Percentiles rank a stretch among this genome's conserved stretches.
Conservation (phyloP, 2,888 invertebrate genomes). For the Marasmarcha lunaedactyla region DNA sequence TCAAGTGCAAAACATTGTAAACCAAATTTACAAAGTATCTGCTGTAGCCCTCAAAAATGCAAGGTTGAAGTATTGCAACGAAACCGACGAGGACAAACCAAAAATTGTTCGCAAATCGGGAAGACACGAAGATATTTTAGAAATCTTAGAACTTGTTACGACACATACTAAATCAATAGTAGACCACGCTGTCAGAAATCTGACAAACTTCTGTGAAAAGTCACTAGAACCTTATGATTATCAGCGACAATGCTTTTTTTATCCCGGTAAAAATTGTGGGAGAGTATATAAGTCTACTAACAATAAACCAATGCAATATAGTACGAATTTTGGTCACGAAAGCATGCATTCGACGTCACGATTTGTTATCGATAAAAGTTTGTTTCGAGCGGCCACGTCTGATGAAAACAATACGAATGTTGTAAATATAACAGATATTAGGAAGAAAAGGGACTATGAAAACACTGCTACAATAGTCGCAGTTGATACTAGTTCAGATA, state of each 20-base stretch:
- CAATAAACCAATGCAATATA: too few species aligned
- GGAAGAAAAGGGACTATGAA: too few species aligned
- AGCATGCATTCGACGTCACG: too few species aligned
- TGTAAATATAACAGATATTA: too few species aligned
- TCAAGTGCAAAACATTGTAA: constrained; percentile 29
- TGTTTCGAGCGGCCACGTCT: too few species aligned
- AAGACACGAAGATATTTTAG: constrained; percentile 21
- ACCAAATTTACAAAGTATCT: constrained; percentile 29
- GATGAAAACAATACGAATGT: too few species aligned
- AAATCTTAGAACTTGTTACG: constrained; percentile 25
- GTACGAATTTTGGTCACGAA: too few species aligned
- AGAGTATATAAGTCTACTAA: too few species aligned
- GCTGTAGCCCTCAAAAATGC: constrained; percentile 29
- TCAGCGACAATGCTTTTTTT: constrained; percentile 14
- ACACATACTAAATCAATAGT: constrained; percentile 27
- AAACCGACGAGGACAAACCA: constrained; percentile 10
- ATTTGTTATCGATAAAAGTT: too few species aligned
- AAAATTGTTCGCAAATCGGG: constrained; percentile 7
- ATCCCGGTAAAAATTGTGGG: too few species aligned
- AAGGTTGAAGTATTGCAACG: constrained; percentile 33
- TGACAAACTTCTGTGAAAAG: constrained; percentile 31
- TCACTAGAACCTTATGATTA: constrained; percentile 25
- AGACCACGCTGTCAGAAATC: constrained; percentile 24
- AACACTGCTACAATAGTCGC: too few species aligned
- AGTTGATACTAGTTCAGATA: too few species aligned